phyloP scores from a whole-genome alignment of 2,797 vertebrate species.

The Poecilia velifera region DNA sequence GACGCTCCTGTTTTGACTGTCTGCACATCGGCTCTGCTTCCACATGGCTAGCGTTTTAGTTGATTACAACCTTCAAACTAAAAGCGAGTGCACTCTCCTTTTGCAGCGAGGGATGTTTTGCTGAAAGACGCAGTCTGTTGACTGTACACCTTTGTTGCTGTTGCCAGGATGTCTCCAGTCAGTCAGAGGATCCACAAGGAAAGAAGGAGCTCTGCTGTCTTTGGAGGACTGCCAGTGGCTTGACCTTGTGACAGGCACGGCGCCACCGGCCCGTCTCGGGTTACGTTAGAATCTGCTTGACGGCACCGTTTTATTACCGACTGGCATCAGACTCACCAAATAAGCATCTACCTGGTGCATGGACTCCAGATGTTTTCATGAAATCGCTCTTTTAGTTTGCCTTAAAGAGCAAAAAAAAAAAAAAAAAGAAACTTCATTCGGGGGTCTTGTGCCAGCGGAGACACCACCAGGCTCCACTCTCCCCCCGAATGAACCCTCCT shows the following conservation, averaged over 20 bases:
- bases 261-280: constrained; percentile 63
- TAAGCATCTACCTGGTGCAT: constrained; percentile 33
- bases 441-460: constrained; percentile 60
- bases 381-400: constrained; percentile 42
- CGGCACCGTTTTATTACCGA: constrained; percentile 60
- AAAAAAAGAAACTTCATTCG: constrained; percentile 35
- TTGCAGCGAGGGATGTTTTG: constrained; percentile 24
- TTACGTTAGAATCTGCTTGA: constrained; percentile 75
- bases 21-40: no score
- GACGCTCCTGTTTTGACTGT: background rate
- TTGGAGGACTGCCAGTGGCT: constrained; percentile 66
- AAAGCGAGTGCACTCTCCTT: background rate
- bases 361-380: constrained; percentile 29
- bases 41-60: background rate
- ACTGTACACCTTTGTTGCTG: constrained; percentile 51
- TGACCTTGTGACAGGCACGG: constrained; percentile 71
- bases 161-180: constrained; percentile 46
- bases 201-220: constrained; percentile 46
- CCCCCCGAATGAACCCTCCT: constrained; percentile 47
- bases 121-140: constrained; percentile 35
- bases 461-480: constrained; percentile 44
- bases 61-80: background rate
- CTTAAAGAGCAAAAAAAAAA: background rate
- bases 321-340: constrained; percentile 23
- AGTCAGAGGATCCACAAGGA: constrained; percentile 44